phyloP scores from a whole-genome alignment of 1,140 invertebrate species.

The Papilio helenus region DNA sequence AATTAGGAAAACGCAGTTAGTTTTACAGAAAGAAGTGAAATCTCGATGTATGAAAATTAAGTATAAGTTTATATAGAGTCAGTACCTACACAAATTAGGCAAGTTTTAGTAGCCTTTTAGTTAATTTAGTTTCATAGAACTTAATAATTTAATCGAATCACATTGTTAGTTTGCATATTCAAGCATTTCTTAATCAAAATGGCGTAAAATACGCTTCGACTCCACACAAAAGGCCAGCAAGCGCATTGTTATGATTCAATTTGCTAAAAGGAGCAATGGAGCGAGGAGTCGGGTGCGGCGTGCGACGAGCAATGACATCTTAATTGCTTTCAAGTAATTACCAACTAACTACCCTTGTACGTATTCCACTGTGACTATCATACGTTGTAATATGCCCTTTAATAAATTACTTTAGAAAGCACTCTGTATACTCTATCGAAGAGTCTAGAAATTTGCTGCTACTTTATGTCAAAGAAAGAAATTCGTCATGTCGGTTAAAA shows the following conservation, averaged over 20 bases:
- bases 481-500: neutral
- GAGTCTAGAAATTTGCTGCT: neutral
- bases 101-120: neutral
- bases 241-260: constrained; percentile 47
- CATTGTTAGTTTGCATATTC: constrained; percentile 14
- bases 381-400: constrained; percentile 19
- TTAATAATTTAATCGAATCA: neutral
- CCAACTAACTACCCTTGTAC: constrained; percentile 17
- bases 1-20: no score
- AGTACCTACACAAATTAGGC: neutral
- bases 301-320: constrained; percentile 45
- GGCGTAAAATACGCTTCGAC: constrained; percentile 24
- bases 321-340: constrained; percentile 52
- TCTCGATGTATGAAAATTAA: neutral
- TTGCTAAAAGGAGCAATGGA: constrained; percentile 47
- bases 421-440: neutral
- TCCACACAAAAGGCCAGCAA: constrained; percentile 35
- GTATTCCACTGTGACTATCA: constrained; percentile 23
- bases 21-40: neutral
- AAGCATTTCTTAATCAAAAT: constrained; percentile 25
- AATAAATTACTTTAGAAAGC: constrained; percentile 23
- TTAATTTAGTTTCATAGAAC: neutral
- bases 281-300: constrained; percentile 40
- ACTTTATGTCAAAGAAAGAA: neutral
- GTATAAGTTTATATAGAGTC: neutral